Conservation (phyloP, 2,888 invertebrate species). For the Magallana nippona region DNA sequence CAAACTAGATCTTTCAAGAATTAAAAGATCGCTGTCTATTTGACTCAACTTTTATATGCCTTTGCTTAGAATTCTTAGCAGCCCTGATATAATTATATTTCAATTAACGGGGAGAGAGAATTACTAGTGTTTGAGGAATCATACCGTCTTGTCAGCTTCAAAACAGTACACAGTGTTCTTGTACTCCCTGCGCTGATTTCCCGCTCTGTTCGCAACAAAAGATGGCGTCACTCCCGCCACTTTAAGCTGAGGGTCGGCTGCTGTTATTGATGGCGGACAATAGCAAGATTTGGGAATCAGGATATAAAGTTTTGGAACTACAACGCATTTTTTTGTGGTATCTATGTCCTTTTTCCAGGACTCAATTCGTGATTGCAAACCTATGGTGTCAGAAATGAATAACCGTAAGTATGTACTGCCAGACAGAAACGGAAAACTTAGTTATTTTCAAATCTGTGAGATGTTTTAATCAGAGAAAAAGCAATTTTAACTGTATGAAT, state of each 20-base stretch:
- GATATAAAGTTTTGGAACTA: slow-evolving; percentile 10
- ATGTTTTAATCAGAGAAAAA: too few relatives aligned
- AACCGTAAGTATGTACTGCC: not conserved
- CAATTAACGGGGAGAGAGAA: too few relatives aligned
- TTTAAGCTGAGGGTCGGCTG: slow-evolving; percentile 4
- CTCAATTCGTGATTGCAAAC: slow-evolving; percentile 3
- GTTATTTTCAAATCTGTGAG: too few relatives aligned
- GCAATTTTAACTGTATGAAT: too few relatives aligned
- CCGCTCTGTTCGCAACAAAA: slow-evolving; percentile 17
- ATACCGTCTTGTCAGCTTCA: not conserved
- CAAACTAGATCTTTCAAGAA: too few relatives aligned
- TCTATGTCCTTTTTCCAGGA: not conserved
- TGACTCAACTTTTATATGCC: too few relatives aligned
- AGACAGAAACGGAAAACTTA: not conserved
- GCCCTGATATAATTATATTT: too few relatives aligned
- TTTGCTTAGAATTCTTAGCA: too few relatives aligned
- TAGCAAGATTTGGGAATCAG: slow-evolving; percentile 26
- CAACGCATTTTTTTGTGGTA: not conserved
- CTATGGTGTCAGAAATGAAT: not conserved
- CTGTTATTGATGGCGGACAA: not conserved
- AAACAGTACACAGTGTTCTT: slow-evolving; percentile 18
- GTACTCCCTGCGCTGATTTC: slow-evolving; percentile 2
- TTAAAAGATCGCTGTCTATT: too few relatives aligned
- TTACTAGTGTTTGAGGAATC: not conserved
- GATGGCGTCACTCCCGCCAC: not conserved